Conservation (phyloP, 2,888 invertebrate genomes). For the Salticus scenicus region DNA sequence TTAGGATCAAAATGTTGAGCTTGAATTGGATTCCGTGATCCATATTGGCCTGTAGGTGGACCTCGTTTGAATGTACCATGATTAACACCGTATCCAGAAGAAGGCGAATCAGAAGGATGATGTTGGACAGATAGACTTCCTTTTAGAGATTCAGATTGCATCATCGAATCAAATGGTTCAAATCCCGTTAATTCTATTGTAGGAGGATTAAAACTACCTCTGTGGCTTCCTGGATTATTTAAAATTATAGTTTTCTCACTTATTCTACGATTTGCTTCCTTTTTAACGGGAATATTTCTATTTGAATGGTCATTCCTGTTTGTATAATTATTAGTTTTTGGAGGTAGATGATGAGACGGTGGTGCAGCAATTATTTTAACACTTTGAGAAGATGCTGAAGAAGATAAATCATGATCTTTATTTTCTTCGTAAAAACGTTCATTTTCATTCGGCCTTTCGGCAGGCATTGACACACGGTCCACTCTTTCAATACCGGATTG, state of each 20-base stretch:
- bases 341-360: too few species aligned
- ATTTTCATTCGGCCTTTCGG: slow-evolving; percentile 16
- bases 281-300: background rate
- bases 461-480: slow-evolving; percentile 18
- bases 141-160: slow-evolving; percentile 28
- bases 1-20: slow-evolving; percentile 30
- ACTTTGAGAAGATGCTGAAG: slow-evolving; percentile 32
- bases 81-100: slow-evolving; percentile 9
- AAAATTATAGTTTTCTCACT: slow-evolving; percentile 26
- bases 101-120: slow-evolving; percentile 19
- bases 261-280: slow-evolving; percentile 31
- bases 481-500: slow-evolving; percentile 31
- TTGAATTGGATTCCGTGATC: slow-evolving; percentile 30
- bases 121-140: slow-evolving; percentile 33
- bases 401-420: slow-evolving; percentile 25
- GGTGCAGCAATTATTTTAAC: slow-evolving; percentile 1
- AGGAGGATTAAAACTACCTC: slow-evolving; percentile 24
- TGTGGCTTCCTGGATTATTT: background rate
- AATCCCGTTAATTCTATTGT: slow-evolving; percentile 52
- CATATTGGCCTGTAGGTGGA: slow-evolving; percentile 32
- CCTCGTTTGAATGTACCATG: slow-evolving; percentile 36
- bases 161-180: slow-evolving; percentile 56
- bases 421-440: slow-evolving; percentile 19
- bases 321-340: background rate
- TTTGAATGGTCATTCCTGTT: background rate